Base-by-base conservation (phyloP, 1,140 invertebrate genomes). In the Pachyrhynchus sulphureomaculatus region DNA sequence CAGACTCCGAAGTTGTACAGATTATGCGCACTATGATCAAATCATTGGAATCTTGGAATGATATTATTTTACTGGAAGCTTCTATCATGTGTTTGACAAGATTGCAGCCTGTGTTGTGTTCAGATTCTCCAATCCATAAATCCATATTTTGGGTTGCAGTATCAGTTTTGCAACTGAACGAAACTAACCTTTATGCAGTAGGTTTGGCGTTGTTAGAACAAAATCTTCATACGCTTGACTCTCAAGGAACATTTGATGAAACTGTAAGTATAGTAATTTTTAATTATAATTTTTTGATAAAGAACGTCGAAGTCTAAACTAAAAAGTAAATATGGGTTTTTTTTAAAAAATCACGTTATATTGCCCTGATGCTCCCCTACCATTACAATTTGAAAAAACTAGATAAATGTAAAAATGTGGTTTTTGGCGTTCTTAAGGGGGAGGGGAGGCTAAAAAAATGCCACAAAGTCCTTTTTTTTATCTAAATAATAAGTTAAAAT, bases 101-200 rank as follows among this genome's bases (percentile, higher is more conserved):
- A 67, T 78, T 98, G n/a, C 93, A 98, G 69, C 95, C 95, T 1
- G 78, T 98, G 2, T 78, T 98, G 2, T 83, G 91, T 73, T 88
- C 91, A 33, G 93, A 97, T 80, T 98, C 95, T 3, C 88, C 91
- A 0, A 96, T 98, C 70, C 95, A 98, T 82, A 86, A 88, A 58
- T 93, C 93, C 41, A 80, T 98, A 64, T 98, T 98, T 77, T 99
- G 96, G 96, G 92, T 98, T 13, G 92, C 93, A 2, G 90, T 96
- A 1, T 97, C 94, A 0, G 93, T 98, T 8, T 79, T 99, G 10
- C 95, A 99, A 73, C 76, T 98, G 63, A 95, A 99, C 71, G 95
- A 98, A 74, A 85, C 90, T 12, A 88, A 90, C 0, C 76, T 99
- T 0, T 99, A 98, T 77, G 94, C 93, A 2, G 91, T 93, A 17